phyloP scores from a whole-genome alignment of 1,140 invertebrate species.

The Diorhabda carinulata region DNA sequence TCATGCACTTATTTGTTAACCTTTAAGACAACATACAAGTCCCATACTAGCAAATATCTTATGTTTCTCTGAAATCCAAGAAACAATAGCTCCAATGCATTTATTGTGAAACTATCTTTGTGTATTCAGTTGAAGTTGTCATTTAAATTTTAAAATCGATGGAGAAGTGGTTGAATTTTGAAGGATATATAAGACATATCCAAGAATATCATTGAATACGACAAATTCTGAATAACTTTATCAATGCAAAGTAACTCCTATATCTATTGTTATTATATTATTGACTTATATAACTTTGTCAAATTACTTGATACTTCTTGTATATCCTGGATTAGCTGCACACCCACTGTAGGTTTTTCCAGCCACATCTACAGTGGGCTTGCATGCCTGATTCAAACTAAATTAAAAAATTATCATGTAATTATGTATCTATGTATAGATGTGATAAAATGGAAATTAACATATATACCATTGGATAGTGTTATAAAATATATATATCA shows the following conservation, averaged over 20 bases:
- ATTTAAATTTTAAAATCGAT: neutral
- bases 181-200: neutral
- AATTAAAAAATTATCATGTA: conserved; percentile 29
- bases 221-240: too few relatives aligned
- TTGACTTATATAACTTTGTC: too few relatives aligned
- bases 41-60: neutral
- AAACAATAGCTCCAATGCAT: neutral
- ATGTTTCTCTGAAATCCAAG: neutral
- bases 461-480: conserved; percentile 23
- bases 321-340: conserved; percentile 35
- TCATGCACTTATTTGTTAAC: conserved; percentile 17
- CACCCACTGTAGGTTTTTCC: conserved; percentile 45
- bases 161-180: conserved; percentile 7
- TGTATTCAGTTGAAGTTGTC: neutral
- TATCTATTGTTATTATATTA: too few relatives aligned
- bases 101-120: neutral
- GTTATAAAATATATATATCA: conserved; percentile 27
- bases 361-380: conserved; percentile 47
- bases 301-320: neutral
- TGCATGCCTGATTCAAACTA: conserved; percentile 31
- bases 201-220: too few relatives aligned
- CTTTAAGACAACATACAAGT: neutral
- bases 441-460: conserved; percentile 33
- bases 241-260: too few relatives aligned
- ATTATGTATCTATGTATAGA: conserved; percentile 42